Base-by-base conservation (phyloP, 2,888 invertebrate genomes). In the Zele albiditarsus region DNA sequence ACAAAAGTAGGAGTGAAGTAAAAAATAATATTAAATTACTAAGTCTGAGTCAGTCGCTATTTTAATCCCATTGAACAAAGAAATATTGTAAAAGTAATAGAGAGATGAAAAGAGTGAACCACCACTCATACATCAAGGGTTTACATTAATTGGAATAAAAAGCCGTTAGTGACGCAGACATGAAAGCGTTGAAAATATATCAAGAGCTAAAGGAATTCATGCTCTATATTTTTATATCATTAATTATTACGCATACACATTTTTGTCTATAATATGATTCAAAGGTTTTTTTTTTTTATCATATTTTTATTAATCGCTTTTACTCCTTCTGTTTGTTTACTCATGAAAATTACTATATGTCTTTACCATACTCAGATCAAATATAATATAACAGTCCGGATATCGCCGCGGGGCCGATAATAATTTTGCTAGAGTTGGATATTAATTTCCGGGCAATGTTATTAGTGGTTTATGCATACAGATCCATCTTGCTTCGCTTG, bases 81-180 rank as follows among this genome's bases (percentile, higher is more conserved):
- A n/a, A 53, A 23, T 23, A 53, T n/a, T 53, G 20, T 20, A 53
- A 8, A 53, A n/a, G 20, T n/a, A 4, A 53, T 46, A 46, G 2
- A 46, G 46, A n/a, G 3, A 46, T 46, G n/a, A 53, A 53, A n/a
- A 53, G 8, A 53, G n/a, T 20, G 8, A 53, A 20, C 4, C 20
- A 16, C 31, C n/a, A 25, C 65, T 38, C 33, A 38, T 65, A 38
- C 42, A 65, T 65, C 42, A 38, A 38, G 38, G 38, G 20, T 23
- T 65, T 38, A 65, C 33, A 38, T 65, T 65, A 65, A 65, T 65
- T 42, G 38, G 38, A 65, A 23, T 65, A 65, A 38, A 65, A 65
- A 65, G 38, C 65, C 38, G 38, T 65, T 65, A 65, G 38, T 42
- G 20, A 33, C 33, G 38, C 25, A 38, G 10, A 23, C 25, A 31